These are phyloP conservation scores for Anarsia innoxiella DNA, from an alignment of 2,888 invertebrate genomes.

Conservation along the genomic window DNA sequence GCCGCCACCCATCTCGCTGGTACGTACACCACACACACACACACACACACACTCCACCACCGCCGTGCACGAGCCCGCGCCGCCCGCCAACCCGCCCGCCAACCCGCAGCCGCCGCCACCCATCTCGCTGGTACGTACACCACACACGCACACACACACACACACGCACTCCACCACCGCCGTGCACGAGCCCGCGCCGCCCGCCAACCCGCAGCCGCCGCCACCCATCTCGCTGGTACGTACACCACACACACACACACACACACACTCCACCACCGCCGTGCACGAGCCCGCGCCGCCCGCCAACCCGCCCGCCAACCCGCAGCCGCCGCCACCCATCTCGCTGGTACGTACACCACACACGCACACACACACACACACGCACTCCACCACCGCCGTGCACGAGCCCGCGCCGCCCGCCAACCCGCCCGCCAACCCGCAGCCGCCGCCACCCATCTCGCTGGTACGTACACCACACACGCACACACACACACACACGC, in stretches of 20 bases:
- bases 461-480: conserved; percentile 27
- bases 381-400: conserved; percentile 68
- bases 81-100: conserved; percentile 43
- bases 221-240: conserved; percentile 45
- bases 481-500: conserved; percentile 80
- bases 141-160: conserved; percentile 1
- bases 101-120: conserved; percentile 51
- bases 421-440: too few species aligned
- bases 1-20: conserved; percentile 48
- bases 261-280: conserved; percentile 87
- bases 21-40: conserved; percentile 21
- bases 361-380: background rate
- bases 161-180: conserved; percentile 63
- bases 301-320: conserved; percentile 48
- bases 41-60: conserved; percentile 86
- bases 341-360: conserved; percentile 30
- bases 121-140: conserved; percentile 36
- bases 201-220: conserved; percentile 42
- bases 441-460: conserved; percentile 50
- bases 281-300: conserved; percentile 56
- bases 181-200: conserved; percentile 39
- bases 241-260: conserved; percentile 7
- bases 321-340: conserved; percentile 49
- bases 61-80: conserved; percentile 60
- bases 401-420: conserved; percentile 37